A percentile compares a stretch with the other conserved stretches of the same genome.
phyloP scores from a whole-genome alignment of 2,888 invertebrate genomes.

The Eristalinus aeneus region DNA sequence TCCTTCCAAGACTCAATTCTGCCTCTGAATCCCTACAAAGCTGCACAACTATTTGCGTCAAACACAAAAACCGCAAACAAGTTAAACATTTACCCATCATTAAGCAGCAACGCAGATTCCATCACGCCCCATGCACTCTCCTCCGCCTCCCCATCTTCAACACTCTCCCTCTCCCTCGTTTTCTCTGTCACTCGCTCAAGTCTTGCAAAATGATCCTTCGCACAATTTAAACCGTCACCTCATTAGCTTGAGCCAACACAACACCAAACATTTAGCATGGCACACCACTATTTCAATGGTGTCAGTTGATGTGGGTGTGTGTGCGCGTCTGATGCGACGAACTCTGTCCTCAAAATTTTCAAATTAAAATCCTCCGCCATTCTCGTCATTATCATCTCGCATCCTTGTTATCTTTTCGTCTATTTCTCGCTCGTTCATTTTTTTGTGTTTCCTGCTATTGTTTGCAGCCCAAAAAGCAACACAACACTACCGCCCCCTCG shows the following conservation, averaged over 20 bases:
- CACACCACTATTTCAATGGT: constrained; percentile 36
- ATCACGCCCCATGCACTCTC: constrained; percentile 14
- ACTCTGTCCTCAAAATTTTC: constrained; percentile 45
- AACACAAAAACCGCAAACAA: background rate
- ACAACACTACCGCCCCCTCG: background rate
- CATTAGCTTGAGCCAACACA: constrained; percentile 66
- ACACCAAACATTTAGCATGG: constrained; percentile 44
- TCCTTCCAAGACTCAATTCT: too few relatives aligned
- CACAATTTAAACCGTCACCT: constrained; percentile 60
- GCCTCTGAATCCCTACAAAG: background rate
- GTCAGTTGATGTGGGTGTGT: background rate
- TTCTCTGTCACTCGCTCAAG: background rate
- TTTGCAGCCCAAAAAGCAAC: constrained; percentile 27
- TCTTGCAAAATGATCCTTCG: constrained; percentile 9
- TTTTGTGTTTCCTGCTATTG: background rate
- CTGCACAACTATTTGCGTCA: constrained; percentile 5
- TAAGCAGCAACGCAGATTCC: constrained; percentile 46
- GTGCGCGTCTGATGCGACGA: background rate
- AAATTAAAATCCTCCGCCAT: constrained; percentile 61
- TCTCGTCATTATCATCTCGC: constrained; percentile 59
- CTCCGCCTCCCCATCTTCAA: background rate
- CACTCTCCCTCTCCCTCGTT: too few relatives aligned
- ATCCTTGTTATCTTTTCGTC: constrained; percentile 72
- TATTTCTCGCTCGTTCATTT: constrained; percentile 3
- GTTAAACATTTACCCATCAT: constrained; percentile 67